Evolutionary conservation across 2,797 vertebrate genomes (phyloP).

Genomic region (Micropoecilia bifurca): DNA sequence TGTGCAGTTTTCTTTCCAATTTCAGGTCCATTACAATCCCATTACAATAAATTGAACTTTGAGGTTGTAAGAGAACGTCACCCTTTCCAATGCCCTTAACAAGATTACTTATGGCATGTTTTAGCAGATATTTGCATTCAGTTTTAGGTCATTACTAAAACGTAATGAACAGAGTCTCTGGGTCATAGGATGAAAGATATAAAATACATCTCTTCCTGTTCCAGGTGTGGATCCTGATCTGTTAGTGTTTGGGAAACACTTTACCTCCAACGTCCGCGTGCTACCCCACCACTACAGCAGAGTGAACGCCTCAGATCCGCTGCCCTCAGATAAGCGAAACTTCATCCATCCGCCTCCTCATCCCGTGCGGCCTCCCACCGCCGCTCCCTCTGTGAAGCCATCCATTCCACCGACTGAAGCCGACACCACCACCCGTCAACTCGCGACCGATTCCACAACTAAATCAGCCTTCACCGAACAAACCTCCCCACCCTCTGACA

Average conservation of each 20-base stretch:
- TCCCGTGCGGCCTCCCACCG: slow-evolving; percentile 49
- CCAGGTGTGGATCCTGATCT: slow-evolving; percentile 93
- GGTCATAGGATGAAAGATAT: neutral
- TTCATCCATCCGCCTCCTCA: slow-evolving; percentile 66
- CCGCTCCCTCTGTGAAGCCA: slow-evolving; percentile 32
- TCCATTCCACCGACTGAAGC: slow-evolving; percentile 8
- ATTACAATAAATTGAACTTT: neutral
- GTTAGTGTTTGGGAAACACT: slow-evolving; percentile 90
- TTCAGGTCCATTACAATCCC: neutral
- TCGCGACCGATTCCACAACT: slow-evolving; percentile 14
- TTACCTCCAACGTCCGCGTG: slow-evolving; percentile 73
- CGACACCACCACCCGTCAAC: slow-evolving; percentile 14
- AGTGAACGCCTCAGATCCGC: slow-evolving; percentile 72
- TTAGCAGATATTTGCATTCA: neutral
- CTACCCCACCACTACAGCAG: slow-evolving; percentile 76
- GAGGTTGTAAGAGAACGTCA: too few species aligned
- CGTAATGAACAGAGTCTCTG: neutral
- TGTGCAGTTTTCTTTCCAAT: neutral
- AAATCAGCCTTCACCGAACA: slow-evolving; percentile 2
- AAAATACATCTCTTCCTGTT: slow-evolving; percentile 14
- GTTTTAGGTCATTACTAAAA: neutral
- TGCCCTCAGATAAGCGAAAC: slow-evolving; percentile 80
- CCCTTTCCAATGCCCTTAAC: too few species aligned
- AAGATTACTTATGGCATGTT: neutral
- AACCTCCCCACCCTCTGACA: slow-evolving; percentile 1